Evolutionary conservation across 2,797 vertebrate species (phyloP).

Genomic region (Aldrovandia affinis): DNA sequence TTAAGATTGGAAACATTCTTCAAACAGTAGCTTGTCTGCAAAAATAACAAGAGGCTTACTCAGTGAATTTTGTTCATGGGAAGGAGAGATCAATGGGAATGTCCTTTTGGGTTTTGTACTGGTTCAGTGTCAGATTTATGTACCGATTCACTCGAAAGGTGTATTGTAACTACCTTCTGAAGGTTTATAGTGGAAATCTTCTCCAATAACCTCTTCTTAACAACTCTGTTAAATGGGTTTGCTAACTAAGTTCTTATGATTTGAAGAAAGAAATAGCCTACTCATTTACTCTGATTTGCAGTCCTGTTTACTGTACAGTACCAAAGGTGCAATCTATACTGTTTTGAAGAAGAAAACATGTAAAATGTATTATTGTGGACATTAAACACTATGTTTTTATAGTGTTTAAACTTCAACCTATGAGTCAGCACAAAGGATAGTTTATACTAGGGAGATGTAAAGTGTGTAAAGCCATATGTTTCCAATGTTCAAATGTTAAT

Average conservation of each 20-base stretch:
- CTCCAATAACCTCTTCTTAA: not conserved
- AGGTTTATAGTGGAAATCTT: not conserved
- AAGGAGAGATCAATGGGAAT: not conserved
- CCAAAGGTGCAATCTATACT: too few species aligned
- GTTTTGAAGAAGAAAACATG: too few species aligned
- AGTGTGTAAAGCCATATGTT: too few species aligned
- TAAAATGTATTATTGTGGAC: too few species aligned
- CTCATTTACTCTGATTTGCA: too few species aligned
- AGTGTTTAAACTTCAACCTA: too few species aligned
- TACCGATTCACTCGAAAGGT: not conserved
- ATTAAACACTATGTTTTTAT: too few species aligned
- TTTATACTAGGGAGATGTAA: too few species aligned
- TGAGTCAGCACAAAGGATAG: too few species aligned
- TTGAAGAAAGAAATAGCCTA: too few species aligned
- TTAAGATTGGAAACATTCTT: conserved; percentile 18
- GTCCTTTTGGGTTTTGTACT: not conserved
- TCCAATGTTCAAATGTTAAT: too few species aligned
- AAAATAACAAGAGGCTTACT: conserved; percentile 7
- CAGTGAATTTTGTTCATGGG: not conserved
- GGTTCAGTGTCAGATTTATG: not conserved
- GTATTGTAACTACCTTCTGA: not conserved
- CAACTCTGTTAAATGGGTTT: not conserved
- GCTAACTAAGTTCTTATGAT: not conserved
- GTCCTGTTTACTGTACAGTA: too few species aligned
- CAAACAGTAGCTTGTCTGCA: not conserved